These are phyloP conservation scores for Noctilio leporinus DNA, from an alignment of 2,113 vertebrate genomes.

Conservation along the genomic window DNA sequence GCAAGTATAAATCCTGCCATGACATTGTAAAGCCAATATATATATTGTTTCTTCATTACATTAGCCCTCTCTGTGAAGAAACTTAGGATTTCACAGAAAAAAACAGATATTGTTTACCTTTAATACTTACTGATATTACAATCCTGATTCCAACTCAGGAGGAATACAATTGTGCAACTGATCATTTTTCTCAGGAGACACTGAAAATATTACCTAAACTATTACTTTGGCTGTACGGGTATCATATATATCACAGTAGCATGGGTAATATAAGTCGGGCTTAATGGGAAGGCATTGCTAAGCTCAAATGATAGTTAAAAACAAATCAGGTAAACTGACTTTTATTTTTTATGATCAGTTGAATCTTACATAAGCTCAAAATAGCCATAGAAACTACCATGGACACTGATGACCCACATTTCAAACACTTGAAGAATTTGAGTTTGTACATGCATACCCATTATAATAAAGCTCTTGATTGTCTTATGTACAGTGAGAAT, in stretches of 20 bases:
- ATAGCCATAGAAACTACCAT: conserved; percentile 14
- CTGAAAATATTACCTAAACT: conserved; percentile 18
- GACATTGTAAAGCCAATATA: background rate
- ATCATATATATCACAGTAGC: background rate
- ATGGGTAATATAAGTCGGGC: background rate
- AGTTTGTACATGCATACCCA: background rate
- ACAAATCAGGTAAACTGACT: background rate
- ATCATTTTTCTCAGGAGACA: conserved; percentile 37
- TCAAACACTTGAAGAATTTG: background rate
- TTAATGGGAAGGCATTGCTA: conserved; percentile 26
- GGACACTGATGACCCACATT: background rate
- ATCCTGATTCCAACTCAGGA: conserved; percentile 23
- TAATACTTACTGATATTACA: conserved; percentile 56
- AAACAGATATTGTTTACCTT: conserved; percentile 2
- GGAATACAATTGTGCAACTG: background rate
- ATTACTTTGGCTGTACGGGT: background rate
- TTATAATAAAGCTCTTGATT: background rate
- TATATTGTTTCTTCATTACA: background rate
- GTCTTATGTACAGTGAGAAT: background rate
- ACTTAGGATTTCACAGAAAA: background rate
- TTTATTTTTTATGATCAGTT: background rate
- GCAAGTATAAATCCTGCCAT: background rate
- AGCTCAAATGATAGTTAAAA: background rate
- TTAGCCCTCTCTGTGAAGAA: background rate
- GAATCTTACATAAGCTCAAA: background rate